These are phyloP conservation scores for Cygnus atratus DNA, from an alignment of 2,113 vertebrate genomes.

Conservation along the genomic window DNA sequence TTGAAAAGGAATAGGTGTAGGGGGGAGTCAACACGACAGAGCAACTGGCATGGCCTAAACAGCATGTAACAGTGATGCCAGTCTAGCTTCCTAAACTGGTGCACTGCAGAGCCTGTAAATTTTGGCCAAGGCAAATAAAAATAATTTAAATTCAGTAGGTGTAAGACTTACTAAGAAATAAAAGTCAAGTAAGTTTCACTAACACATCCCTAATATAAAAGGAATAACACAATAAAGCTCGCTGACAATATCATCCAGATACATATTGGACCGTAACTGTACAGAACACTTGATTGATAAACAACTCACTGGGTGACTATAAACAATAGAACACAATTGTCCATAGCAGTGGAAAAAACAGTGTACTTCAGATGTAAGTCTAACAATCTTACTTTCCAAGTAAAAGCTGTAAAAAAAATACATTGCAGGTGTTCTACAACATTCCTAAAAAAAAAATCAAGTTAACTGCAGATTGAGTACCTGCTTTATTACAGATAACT, in stretches of 20 bases:
- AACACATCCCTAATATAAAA: neutral
- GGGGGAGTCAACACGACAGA: neutral
- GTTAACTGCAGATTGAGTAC: neutral
- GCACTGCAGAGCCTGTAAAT: neutral
- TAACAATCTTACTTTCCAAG: neutral
- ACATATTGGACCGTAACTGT: neutral
- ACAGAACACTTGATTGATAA: neutral
- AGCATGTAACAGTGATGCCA: neutral
- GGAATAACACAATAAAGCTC: neutral
- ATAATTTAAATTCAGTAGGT: neutral
- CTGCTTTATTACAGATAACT: neutral
- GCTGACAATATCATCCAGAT: neutral
- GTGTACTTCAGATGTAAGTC: neutral
- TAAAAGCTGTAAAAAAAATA: neutral
- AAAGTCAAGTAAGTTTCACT: neutral
- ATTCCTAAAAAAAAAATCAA: neutral
- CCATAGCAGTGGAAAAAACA: neutral
- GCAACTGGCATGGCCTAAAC: neutral
- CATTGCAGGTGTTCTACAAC: neutral
- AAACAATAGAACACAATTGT: neutral
- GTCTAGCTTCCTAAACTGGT: neutral
- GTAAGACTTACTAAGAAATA: neutral
- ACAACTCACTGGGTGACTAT: neutral
- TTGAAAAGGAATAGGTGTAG: neutral
- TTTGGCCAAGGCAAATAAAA: neutral